Conservation (phyloP, 1,140 invertebrate species). For the Drosophila pachea region DNA sequence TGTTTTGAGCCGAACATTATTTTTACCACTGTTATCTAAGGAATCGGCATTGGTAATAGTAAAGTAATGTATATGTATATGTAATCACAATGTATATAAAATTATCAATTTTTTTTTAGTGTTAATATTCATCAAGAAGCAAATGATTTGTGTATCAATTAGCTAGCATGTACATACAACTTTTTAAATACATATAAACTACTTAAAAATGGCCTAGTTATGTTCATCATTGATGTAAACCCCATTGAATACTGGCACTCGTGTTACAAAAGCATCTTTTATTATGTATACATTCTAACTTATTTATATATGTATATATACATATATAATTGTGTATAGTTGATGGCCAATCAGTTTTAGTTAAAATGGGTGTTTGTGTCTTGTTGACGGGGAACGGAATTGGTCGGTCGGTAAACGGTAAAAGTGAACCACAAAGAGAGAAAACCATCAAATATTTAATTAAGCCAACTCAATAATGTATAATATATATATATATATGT, state of each 20-base stretch:
- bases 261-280: conserved; percentile 56
- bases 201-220: conserved; percentile 36
- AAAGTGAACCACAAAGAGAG: conserved; percentile 19
- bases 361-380: conserved; percentile 37
- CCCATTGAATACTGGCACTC: conserved; percentile 46
- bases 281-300: conserved; percentile 31
- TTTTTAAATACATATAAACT: conserved; percentile 35
- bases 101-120: conserved; percentile 71
- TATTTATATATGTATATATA: conserved; percentile 17
- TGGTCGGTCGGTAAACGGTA: conserved; percentile 3
- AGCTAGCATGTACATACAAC: conserved; percentile 43
- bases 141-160: conserved; percentile 35
- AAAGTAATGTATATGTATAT: conserved; percentile 56
- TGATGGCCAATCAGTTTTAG: conserved; percentile 30
- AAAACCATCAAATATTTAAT: conserved; percentile 26
- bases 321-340: conserved; percentile 44
- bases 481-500: conserved; percentile 59
- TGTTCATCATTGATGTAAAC: conserved; percentile 31
- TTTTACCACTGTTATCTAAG: conserved; percentile 72
- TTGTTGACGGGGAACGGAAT: conserved; percentile 16
- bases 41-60: conserved; percentile 46
- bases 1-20: conserved; percentile 62
- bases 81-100: conserved; percentile 67
- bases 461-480: conserved; percentile 59
- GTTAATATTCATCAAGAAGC: conserved; percentile 46